Conservation (phyloP, 2,888 invertebrate species). For the Meghimatium bilineatum region DNA sequence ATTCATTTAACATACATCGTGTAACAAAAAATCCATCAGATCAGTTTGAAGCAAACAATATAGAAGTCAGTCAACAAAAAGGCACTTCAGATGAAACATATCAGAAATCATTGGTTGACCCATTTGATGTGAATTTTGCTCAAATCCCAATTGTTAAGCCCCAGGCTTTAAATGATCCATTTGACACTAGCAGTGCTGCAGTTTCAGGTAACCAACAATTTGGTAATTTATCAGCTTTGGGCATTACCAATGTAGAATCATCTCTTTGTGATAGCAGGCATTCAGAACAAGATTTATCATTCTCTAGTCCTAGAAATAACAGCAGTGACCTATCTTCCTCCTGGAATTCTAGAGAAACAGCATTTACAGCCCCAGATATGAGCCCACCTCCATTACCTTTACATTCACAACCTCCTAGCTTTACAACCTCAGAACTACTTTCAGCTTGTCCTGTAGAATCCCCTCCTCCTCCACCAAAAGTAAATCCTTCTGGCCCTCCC, state of each 20-base stretch:
- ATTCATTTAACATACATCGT: background rate
- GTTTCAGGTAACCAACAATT: background rate
- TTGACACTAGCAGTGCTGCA: constrained; percentile 59
- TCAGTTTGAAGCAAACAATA: constrained; percentile 20
- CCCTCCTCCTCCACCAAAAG: constrained; percentile 52
- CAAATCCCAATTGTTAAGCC: background rate
- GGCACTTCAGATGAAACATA: background rate
- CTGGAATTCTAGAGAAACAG: constrained; percentile 10
- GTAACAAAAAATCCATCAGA: background rate
- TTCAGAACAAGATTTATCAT: background rate
- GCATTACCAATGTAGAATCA: background rate
- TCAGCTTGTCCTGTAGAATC: constrained; percentile 42
- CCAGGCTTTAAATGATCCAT: constrained; percentile 54
- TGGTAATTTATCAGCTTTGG: background rate
- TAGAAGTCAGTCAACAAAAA: background rate
- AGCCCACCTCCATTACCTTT: constrained; percentile 49
- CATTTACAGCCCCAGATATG: constrained; percentile 39
- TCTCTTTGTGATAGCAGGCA: background rate
- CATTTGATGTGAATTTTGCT: constrained; percentile 40
- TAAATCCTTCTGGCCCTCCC: constrained; percentile 33
- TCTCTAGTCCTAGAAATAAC: constrained; percentile 50
- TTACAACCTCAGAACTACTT: constrained; percentile 4
- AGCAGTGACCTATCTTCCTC: constrained; percentile 38
- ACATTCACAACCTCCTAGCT: constrained; percentile 18
- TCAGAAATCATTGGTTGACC: constrained; percentile 12